A percentile compares a stretch with the other conserved stretches of the same genome.
Evolutionary conservation across 2,797 vertebrate genomes (phyloP).

Genomic region (Odontamblyopus rebecca): DNA sequence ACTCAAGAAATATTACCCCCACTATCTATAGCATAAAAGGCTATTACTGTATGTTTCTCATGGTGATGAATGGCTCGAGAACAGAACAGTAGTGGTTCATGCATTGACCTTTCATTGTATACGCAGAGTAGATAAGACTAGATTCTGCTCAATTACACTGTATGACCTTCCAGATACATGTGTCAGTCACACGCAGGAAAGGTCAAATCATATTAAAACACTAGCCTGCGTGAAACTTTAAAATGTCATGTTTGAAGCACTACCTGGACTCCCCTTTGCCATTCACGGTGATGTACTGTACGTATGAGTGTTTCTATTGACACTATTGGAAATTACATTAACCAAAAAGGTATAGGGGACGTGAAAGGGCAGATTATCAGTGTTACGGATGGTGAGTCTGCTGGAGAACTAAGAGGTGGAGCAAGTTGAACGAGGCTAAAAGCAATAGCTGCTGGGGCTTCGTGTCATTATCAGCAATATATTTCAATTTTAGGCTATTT

Average conservation of each 20-base stretch:
- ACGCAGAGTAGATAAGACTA: slow-evolving; percentile 1
- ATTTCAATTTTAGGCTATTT: no score
- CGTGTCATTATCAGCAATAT: no score
- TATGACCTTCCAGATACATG: not conserved
- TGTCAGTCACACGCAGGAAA: slow-evolving; percentile 2
- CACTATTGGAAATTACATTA: not conserved
- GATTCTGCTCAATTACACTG: not conserved
- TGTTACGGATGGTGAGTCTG: not conserved
- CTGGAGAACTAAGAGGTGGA: no score
- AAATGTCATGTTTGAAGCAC: not conserved
- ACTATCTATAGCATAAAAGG: not conserved
- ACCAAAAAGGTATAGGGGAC: not conserved
- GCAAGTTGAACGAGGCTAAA: no score
- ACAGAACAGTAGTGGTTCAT: not conserved
- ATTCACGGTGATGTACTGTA: not conserved
- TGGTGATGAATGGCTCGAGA: slow-evolving; percentile 2
- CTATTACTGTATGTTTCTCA: not conserved
- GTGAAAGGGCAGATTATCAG: not conserved
- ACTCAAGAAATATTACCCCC: slow-evolving; percentile 19
- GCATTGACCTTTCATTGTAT: slow-evolving; percentile 4
- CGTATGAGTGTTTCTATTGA: not conserved
- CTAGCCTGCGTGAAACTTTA: not conserved
- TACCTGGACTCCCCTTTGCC: not conserved
- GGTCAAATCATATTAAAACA: slow-evolving; percentile 20
- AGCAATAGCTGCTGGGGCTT: no score